Base-by-base conservation (phyloP, 2,113 vertebrate species). In the Trogon melanurus region DNA sequence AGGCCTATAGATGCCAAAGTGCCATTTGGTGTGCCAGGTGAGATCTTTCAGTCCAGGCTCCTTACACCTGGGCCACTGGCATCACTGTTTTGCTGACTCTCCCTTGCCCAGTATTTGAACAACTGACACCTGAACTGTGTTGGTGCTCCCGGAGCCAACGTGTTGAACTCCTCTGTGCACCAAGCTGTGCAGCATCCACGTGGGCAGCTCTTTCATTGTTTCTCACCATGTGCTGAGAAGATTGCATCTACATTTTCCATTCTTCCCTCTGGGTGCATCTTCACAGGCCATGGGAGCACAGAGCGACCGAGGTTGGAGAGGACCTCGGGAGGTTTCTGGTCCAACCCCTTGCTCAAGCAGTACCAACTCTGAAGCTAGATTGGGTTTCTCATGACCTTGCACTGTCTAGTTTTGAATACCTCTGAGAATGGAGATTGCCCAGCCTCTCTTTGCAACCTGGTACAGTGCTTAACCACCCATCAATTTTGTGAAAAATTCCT, bases 111-210 rank as follows among this genome's bases (percentile, higher is more conserved):
- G 20, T 9, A 57, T 44, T 76, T 65, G 64, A 62, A 62, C 2
- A 2, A 47, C 20, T 41, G 64, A 47, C 0, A 2, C n/a, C 29
- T 57, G 47, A 57, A 53, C 32, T 2, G 1, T 13, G 36, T 15
- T 70, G 36, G 14, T 58, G 36, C 16, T 87, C 27, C 36, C 50
- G 64, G 51, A 71, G 23, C 32, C 57, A 19, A 44, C 0, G 3
- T 0, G 2, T 27, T 32, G 20, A 76, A 12, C 23, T 71, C 27
- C 20, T 65, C 36, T 45, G 17, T 30, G 56, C 0, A 1, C 15
- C 27, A 75, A 70, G 15, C 22, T n/a, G 30, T 30, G 56, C 32
- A 30, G 36, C 45, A 27, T 30, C 41, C 2, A 0, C 25, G 27
- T 3, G 6, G 88, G 10, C 1, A 2, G 30, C 22, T 64, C 26